Percentiles rank a stretch among this genome's conserved stretches.
Evolutionary conservation across 2,888 invertebrate species (phyloP).

Genomic region (Yponomeuta plumbellus): DNA sequence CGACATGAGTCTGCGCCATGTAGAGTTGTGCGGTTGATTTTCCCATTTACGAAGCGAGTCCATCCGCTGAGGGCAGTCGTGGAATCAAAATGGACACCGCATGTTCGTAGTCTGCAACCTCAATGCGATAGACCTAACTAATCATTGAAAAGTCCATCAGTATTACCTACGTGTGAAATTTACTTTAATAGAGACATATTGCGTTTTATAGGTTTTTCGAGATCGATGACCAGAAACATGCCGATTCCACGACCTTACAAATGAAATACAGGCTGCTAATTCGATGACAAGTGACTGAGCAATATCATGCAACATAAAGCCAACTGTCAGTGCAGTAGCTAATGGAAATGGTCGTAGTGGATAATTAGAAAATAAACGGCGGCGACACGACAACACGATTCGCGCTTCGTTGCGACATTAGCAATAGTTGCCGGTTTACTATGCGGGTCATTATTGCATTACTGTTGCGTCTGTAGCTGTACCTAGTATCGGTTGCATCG

Average conservation of each 20-base stretch:
- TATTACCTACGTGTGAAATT: neutral
- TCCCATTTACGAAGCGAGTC: slow-evolving; percentile 46
- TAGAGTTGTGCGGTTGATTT: slow-evolving; percentile 41
- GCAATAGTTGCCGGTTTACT: slow-evolving; percentile 47
- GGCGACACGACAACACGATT: slow-evolving; percentile 34
- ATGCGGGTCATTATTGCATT: slow-evolving; percentile 68
- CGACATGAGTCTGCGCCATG: slow-evolving; percentile 42
- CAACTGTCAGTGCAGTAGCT: slow-evolving; percentile 28
- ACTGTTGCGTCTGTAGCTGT: slow-evolving; percentile 43
- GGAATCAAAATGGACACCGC: neutral
- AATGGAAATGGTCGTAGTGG: slow-evolving; percentile 51
- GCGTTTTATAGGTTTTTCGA: neutral
- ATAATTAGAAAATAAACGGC: slow-evolving; percentile 58
- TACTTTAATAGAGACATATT: no score
- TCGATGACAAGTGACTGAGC: slow-evolving; percentile 2
- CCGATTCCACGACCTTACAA: neutral
- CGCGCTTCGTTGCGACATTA: slow-evolving; percentile 28
- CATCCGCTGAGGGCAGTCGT: slow-evolving; percentile 11
- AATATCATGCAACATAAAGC: neutral
- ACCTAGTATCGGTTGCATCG: neutral
- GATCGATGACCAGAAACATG: neutral
- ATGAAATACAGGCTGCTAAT: neutral
- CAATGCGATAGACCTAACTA: neutral
- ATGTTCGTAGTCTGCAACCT: neutral
- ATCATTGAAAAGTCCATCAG: no score